Evolutionary conservation across 2,888 invertebrate species (phyloP).

Genomic region (Lampropteryx suffumata): DNA sequence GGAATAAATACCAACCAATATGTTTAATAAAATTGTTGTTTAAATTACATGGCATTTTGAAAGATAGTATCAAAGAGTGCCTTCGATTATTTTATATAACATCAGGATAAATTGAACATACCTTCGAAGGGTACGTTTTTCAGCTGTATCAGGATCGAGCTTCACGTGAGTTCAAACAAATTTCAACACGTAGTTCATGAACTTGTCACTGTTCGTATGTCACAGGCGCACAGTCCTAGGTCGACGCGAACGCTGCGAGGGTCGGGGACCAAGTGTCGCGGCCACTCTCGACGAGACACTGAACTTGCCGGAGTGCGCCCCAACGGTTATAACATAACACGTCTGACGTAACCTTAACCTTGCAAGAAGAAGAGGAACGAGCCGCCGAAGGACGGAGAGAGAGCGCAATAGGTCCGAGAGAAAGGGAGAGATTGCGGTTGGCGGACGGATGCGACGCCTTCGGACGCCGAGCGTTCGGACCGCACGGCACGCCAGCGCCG

Average conservation of each 20-base stretch:
- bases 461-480: constrained; percentile 41
- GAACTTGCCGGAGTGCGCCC: constrained; percentile 80
- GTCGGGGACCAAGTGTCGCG: constrained; percentile 76
- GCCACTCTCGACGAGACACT: constrained; percentile 82
- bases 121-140: constrained; percentile 51
- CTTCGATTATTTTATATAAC: constrained; percentile 18
- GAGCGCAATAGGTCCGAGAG: constrained; percentile 77
- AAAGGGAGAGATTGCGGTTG: constrained; percentile 72
- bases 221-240: constrained; percentile 77
- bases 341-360: constrained; percentile 84
- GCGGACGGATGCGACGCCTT: constrained; percentile 20
- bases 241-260: constrained; percentile 62
- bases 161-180: constrained; percentile 77
- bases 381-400: constrained; percentile 81
- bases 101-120: constrained; percentile 47
- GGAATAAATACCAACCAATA: constrained; percentile 44
- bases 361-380: constrained; percentile 83
- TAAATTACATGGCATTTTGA: constrained; percentile 43
- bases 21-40: constrained; percentile 70
- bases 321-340: constrained; percentile 84
- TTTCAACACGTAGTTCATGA: constrained; percentile 79
- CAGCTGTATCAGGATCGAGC: constrained; percentile 46
- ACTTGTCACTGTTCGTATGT: constrained; percentile 80
- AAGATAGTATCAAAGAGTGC: constrained; percentile 31
- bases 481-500: constrained; percentile 17